Percentiles rank a stretch among this genome's conserved stretches.
These are phyloP conservation scores for Sylvia borin DNA, from an alignment of 2,797 vertebrate genomes.

Conservation along the genomic window DNA sequence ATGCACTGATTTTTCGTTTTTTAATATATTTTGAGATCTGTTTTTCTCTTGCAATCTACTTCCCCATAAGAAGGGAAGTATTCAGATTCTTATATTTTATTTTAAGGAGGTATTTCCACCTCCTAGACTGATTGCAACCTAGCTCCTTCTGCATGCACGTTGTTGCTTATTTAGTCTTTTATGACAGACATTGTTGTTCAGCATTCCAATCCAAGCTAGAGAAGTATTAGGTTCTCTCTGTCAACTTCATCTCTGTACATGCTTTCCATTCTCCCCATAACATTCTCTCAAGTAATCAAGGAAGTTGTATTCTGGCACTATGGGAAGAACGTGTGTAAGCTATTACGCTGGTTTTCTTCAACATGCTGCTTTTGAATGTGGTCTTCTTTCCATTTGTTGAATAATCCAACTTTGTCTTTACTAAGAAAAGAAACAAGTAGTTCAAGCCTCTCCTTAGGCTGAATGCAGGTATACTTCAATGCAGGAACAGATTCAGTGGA, in stretches of 20 bases:
- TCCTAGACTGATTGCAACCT: not conserved
- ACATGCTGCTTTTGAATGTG: not conserved
- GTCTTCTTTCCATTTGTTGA: not conserved
- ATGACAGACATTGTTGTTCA: not conserved
- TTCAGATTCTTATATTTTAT: not conserved
- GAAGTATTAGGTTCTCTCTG: not conserved
- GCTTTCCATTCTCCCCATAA: not conserved
- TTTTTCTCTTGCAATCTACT: not conserved
- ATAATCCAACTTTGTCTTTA: not conserved
- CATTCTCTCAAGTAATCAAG: not conserved
- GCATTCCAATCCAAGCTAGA: not conserved
- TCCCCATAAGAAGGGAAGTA: not conserved
- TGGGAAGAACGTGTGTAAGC: not conserved
- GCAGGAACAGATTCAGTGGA: not conserved
- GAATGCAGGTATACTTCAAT: not conserved
- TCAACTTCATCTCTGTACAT: not conserved
- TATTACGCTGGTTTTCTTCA: not conserved
- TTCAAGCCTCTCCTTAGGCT: not conserved
- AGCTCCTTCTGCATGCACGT: not conserved
- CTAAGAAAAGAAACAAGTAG: not conserved
- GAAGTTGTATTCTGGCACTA: not conserved
- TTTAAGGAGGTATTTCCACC: not conserved
- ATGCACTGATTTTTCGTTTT: not conserved
- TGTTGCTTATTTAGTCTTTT: not conserved
- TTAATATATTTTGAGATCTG: not conserved